A percentile compares a stretch with the other conserved stretches of the same genome.
phyloP scores from a whole-genome alignment of 92 coral and sea anemone genomes.

The Ricordea florida region DNA sequence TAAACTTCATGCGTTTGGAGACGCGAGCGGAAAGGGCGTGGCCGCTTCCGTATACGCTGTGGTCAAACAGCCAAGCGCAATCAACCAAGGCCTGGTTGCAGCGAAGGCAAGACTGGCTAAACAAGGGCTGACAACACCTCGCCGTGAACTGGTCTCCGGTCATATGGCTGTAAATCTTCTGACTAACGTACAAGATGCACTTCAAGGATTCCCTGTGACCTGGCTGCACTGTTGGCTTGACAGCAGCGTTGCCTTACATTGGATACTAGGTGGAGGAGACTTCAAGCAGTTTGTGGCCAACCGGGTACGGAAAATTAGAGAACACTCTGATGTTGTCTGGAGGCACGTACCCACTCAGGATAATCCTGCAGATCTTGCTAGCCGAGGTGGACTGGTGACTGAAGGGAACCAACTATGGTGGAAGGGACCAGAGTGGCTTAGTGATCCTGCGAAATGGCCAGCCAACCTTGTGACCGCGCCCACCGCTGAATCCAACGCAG shows the following conservation, averaged over 20 bases:
- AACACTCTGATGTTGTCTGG: constrained; percentile 57
- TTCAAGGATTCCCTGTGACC: constrained; percentile 58
- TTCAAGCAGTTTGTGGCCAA: constrained; percentile 71
- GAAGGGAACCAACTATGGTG: constrained; percentile 53
- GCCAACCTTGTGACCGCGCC: constrained; percentile 42
- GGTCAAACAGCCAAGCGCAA: constrained; percentile 18
- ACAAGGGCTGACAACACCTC: constrained; percentile 65
- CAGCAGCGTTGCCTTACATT: constrained; percentile 67
- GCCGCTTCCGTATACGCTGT: constrained; percentile 62
- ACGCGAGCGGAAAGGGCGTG: constrained; percentile 52
- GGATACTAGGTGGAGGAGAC: constrained; percentile 66
- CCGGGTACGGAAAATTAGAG: constrained; percentile 61
- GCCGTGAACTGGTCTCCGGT: constrained; percentile 64
- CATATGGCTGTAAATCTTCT: constrained; percentile 65
- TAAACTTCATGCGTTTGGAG: constrained; percentile 58
- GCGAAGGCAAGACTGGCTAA: constrained; percentile 60
- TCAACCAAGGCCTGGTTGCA: constrained; percentile 38
- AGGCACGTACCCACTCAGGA: constrained; percentile 62
- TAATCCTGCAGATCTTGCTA: constrained; percentile 71
- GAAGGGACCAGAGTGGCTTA: constrained; percentile 75
- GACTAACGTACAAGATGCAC: constrained; percentile 58
- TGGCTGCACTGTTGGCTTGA: constrained; percentile 67
- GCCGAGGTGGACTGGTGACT: constrained; percentile 57
- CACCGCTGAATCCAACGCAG: constrained; percentile 60
- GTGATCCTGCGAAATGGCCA: constrained; percentile 63